These are phyloP conservation scores for Urosaurus nigricauda DNA, from an alignment of 2,797 vertebrate genomes.

Conservation along the genomic window DNA sequence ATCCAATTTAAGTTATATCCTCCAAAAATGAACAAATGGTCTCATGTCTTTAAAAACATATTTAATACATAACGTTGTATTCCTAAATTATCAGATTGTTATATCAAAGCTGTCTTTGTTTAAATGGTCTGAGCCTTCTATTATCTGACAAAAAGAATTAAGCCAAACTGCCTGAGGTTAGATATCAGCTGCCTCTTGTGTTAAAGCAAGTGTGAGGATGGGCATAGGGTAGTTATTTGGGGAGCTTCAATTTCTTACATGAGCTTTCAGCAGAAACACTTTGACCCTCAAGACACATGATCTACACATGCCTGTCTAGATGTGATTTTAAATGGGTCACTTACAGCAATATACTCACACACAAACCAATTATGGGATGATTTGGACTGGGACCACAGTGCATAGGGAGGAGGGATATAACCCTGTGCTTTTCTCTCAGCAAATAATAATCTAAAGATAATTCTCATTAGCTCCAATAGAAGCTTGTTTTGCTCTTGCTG, in stretches of 20 bases:
- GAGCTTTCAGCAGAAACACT: background rate
- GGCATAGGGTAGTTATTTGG: background rate
- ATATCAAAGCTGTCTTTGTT: background rate
- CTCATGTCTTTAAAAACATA: background rate
- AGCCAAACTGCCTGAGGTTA: background rate
- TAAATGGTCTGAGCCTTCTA: background rate
- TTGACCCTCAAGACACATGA: background rate
- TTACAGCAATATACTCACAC: too few species aligned
- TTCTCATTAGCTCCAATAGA: background rate
- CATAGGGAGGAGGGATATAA: background rate
- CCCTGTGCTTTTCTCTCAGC: background rate
- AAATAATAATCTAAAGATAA: background rate
- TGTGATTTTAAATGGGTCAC: background rate
- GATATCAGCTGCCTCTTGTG: background rate
- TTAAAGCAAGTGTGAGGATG: background rate
- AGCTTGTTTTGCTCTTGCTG: background rate
- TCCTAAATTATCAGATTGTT: background rate
- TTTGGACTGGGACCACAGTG: background rate
- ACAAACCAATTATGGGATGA: background rate
- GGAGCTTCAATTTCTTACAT: background rate
- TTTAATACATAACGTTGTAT: background rate
- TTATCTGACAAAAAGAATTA: background rate
- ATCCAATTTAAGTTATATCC: background rate
- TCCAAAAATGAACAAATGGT: background rate
- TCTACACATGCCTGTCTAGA: background rate